These are phyloP conservation scores for Microtus montanus DNA, from an alignment of 2,113 vertebrate genomes.

Conservation along the genomic window DNA sequence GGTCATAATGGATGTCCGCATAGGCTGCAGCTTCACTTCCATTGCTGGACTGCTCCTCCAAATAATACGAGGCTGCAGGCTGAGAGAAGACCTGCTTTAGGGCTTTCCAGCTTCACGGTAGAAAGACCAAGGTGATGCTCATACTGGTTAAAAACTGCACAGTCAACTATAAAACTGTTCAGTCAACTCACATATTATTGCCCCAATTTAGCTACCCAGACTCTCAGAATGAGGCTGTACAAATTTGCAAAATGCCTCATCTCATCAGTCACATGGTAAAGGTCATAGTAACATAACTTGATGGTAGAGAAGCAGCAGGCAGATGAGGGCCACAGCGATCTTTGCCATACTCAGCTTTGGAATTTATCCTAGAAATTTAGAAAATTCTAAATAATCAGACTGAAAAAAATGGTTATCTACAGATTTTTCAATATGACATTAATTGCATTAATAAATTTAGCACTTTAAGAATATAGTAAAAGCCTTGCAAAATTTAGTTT, in stretches of 20 bases:
- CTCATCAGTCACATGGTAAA: not conserved
- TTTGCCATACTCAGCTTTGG: not conserved
- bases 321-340: no score
- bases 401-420: not conserved
- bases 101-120: not conserved
- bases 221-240: not conserved
- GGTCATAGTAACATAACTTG: not conserved
- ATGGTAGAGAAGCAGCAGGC: not conserved
- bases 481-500: not conserved
- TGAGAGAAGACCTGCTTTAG: not conserved
- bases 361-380: not conserved
- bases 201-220: not conserved
- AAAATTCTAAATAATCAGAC: not conserved
- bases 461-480: not conserved
- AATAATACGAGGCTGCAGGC: no score
- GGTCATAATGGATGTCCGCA: not conserved
- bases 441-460: not conserved
- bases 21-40: not conserved
- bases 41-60: not conserved
- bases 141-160: not conserved
- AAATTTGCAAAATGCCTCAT: not conserved
- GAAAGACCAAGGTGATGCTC: not conserved
- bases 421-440: not conserved
- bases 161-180: no score
- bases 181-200: not conserved